Base-by-base conservation (phyloP, 92 coral and sea anemone genomes). In the Montipora capitata region DNA sequence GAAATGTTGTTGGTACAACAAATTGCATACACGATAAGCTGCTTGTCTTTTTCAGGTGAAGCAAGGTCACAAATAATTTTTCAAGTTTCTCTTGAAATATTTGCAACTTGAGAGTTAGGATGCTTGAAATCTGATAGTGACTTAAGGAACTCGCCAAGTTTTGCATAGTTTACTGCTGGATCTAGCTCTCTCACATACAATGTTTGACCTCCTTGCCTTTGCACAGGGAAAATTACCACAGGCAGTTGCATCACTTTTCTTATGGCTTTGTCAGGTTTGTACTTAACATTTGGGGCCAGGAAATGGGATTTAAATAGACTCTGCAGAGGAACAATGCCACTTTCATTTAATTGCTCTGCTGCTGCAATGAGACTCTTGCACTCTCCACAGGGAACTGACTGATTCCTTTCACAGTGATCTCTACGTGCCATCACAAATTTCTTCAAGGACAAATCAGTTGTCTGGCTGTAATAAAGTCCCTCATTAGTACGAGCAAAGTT, bases 241-340 rank as follows among this genome's bases (percentile, higher is more conserved):
- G 96, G 93, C 13, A 93, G 86, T 41, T 89, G 91, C 96, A 93
- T 89, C 18, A 89, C 57, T 38, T 89, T 82, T 65, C 93, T 82
- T 44, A 93, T 80, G 44, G 91, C 95, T 80, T 72, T 83, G 57
- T 71, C 80, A 40, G 79, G 72, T 27, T 72, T 56, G 69, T 71
- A 83, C 80, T 83, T 65, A 18, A 18, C 70, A 73, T 61, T 70
- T 68, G 79, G 79, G 74, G 66, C 42, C 75, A 88, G 88, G 61
- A 88, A 88, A 77, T 88, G 92, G 77, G 82, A 72, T 72, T 35
- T 54, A 75, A 88, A 81, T 17, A 81, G 82, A 63, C 74, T 75
- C 83, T 71, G 74, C 73, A 88, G 92, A 41, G 83, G 82, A 65
- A 57, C 87, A 70, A 87, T 72, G 81, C 91, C 91, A 56, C 76